Percentiles rank a stretch among this genome's conserved stretches.
Evolutionary conservation across 2,113 vertebrate species (phyloP).

Genomic region (Silurus asotus): DNA sequence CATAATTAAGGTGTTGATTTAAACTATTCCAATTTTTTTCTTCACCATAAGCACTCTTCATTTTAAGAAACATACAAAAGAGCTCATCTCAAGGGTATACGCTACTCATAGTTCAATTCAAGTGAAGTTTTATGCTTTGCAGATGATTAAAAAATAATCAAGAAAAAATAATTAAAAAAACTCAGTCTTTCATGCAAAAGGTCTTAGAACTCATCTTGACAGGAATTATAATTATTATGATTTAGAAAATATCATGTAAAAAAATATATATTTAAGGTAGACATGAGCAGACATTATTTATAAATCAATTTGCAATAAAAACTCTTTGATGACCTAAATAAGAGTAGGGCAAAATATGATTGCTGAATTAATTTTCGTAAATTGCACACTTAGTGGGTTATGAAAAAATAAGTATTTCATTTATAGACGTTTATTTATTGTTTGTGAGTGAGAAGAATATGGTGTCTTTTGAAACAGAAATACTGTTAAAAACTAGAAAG

Average conservation of each 20-base stretch:
- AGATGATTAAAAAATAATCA: not conserved
- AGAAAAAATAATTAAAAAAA: not conserved
- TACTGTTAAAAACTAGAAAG: not conserved
- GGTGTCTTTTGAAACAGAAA: not conserved
- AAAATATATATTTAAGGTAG: not conserved
- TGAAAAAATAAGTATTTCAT: not conserved
- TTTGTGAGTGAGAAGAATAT: not conserved
- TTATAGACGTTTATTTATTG: not conserved
- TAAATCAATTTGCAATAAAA: not conserved
- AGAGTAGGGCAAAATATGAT: not conserved
- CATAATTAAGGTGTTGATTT: constrained; percentile 63
- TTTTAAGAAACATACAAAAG: constrained; percentile 37
- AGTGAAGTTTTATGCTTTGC: not conserved
- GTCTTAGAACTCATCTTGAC: too few relatives aligned
- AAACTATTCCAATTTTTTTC: constrained; percentile 57
- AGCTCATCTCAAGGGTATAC: constrained; percentile 49
- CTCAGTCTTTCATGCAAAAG: not conserved
- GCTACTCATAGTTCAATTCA: constrained; percentile 48
- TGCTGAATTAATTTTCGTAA: not conserved
- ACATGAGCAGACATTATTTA: not conserved
- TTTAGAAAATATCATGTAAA: too few relatives aligned
- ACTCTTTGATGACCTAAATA: not conserved
- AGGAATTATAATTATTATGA: too few relatives aligned
- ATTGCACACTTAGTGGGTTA: not conserved
- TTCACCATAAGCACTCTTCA: constrained; percentile 56